Percentiles rank a stretch among this genome's conserved stretches.
phyloP scores from a whole-genome alignment of 2,888 invertebrate genomes.

The Lasioglossum calceatum region DNA sequence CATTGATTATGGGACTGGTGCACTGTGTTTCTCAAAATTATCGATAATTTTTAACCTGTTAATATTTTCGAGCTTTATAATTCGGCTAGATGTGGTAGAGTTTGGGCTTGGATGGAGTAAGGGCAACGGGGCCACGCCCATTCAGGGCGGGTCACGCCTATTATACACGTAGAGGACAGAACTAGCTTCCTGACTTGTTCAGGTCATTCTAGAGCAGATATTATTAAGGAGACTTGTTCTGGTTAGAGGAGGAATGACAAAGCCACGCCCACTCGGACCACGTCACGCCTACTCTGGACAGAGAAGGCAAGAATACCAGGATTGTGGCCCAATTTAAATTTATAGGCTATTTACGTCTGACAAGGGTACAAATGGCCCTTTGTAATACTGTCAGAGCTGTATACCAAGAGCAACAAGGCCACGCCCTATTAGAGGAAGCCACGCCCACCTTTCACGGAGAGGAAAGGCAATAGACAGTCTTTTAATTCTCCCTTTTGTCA shows the following conservation, averaged over 20 bases:
- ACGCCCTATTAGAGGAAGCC: background rate
- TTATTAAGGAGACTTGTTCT: background rate
- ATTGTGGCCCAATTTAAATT: background rate
- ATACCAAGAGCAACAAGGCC: background rate
- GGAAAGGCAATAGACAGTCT: background rate
- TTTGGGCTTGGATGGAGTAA: background rate
- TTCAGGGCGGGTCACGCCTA: background rate
- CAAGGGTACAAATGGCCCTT: background rate
- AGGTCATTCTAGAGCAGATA: background rate
- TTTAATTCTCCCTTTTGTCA: background rate
- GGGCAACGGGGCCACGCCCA: background rate
- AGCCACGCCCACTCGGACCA: background rate
- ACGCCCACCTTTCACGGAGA: background rate
- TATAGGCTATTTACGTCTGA: background rate
- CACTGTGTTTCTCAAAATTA: background rate
- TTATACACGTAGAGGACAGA: background rate
- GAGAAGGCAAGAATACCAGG: background rate
- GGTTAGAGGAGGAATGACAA: background rate
- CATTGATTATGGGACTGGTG: background rate
- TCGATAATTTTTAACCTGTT: background rate
- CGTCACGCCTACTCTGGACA: background rate
- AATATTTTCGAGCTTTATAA: background rate
- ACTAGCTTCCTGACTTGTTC: background rate
- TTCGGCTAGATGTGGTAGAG: background rate
- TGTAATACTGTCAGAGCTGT: background rate